Conservation (phyloP, 2,113 vertebrate species). For the Tursiops truncatus region DNA sequence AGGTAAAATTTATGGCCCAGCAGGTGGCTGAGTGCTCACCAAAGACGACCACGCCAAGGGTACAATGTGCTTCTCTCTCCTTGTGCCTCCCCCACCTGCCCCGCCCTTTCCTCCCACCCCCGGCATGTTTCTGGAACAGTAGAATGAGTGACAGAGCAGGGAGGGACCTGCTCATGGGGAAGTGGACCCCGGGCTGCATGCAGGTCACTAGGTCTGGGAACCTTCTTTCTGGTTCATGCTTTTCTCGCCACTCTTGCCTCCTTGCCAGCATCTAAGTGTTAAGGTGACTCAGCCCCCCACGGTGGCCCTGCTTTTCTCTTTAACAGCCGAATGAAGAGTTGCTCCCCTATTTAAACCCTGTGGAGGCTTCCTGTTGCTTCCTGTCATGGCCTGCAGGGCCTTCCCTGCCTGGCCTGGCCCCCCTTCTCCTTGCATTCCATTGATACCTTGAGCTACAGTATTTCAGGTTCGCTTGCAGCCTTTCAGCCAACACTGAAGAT, state of each 20-base stretch:
- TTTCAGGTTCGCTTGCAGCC: not conserved
- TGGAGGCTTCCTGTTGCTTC: not conserved
- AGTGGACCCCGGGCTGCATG: not conserved
- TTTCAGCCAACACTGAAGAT: not conserved
- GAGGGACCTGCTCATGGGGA: not conserved
- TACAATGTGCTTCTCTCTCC: constrained; percentile 59
- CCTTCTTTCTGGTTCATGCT: not conserved
- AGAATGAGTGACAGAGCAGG: not conserved
- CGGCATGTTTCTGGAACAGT: not conserved
- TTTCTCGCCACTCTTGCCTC: not conserved
- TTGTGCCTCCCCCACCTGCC: not conserved
- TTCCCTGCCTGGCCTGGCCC: no score
- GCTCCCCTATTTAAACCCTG: not conserved
- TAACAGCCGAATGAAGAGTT: not conserved
- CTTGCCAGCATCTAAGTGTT: not conserved
- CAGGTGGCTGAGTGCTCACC: constrained; percentile 55
- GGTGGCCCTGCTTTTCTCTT: not conserved
- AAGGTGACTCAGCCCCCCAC: not conserved
- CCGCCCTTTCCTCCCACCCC: no score
- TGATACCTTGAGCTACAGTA: not conserved
- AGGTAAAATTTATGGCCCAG: constrained; percentile 64
- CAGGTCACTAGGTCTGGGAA: not conserved
- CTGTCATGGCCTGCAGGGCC: not conserved
- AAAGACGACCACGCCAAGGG: constrained; percentile 15
- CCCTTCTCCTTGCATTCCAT: not conserved